Evolutionary conservation across 2,113 vertebrate genomes (phyloP).

Genomic region (Zapus hudsonius): DNA sequence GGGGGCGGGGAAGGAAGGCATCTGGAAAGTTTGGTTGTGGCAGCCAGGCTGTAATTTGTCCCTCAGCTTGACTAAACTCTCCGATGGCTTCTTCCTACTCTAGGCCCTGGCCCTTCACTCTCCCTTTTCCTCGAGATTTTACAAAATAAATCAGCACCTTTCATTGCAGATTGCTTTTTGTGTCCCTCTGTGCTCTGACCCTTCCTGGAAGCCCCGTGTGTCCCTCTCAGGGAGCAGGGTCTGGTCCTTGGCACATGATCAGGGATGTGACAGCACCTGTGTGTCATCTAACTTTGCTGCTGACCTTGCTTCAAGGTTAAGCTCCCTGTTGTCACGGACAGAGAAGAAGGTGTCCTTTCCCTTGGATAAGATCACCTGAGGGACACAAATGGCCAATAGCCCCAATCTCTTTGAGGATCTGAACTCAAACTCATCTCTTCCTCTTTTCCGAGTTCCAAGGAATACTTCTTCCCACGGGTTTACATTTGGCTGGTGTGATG

Average conservation of each 20-base stretch:
- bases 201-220: slow-evolving; percentile 19
- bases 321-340: neutral
- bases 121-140: neutral
- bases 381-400: neutral
- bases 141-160: neutral
- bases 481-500: neutral
- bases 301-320: neutral
- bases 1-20: neutral
- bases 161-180: neutral
- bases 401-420: neutral
- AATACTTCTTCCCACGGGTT: neutral
- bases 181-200: neutral
- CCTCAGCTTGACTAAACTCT: neutral
- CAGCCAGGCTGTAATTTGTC: neutral
- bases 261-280: neutral
- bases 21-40: neutral
- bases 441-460: neutral
- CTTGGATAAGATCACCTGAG: neutral
- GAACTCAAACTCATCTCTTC: neutral
- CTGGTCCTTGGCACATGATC: neutral
- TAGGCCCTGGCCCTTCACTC: neutral
- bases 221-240: neutral
- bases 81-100: neutral
- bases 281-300: neutral
- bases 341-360: neutral